These are phyloP conservation scores for Chesias legatella DNA, from an alignment of 2,888 invertebrate genomes.

Conservation along the genomic window DNA sequence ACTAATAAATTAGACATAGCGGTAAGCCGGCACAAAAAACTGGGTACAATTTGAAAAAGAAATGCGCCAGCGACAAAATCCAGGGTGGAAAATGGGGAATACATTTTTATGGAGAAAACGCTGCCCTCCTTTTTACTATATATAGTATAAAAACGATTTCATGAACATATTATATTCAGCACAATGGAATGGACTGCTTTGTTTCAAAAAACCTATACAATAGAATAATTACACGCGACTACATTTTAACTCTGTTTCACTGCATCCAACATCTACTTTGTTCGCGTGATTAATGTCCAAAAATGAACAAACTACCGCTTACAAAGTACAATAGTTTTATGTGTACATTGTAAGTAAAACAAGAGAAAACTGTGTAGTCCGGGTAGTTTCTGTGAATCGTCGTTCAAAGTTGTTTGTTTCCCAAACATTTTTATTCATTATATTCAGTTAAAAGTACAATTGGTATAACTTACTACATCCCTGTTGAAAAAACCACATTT, in stretches of 20 bases:
- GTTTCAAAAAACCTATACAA: not conserved
- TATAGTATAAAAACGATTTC: too few species aligned
- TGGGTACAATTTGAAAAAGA: too few species aligned
- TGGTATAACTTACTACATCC: too few species aligned
- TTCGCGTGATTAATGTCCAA: constrained; percentile 6
- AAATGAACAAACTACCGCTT: constrained; percentile 13
- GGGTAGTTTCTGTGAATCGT: constrained; percentile 9
- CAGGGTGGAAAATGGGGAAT: too few species aligned
- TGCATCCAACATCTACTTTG: constrained; percentile 2
- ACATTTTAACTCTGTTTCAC: not conserved
- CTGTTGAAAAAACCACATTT: too few species aligned
- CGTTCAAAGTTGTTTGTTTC: constrained; percentile 13
- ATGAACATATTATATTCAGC: too few species aligned
- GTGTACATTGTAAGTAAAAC: constrained; percentile 17
- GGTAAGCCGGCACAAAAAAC: too few species aligned
- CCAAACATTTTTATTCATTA: constrained; percentile 3
- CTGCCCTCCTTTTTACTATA: too few species aligned
- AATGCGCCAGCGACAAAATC: too few species aligned
- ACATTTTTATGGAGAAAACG: too few species aligned
- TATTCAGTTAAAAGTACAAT: not conserved
- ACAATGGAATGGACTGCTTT: too few species aligned
- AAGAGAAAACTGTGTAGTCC: constrained; percentile 1
- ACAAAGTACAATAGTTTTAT: constrained; percentile 18
- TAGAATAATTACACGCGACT: not conserved
- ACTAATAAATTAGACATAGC: too few species aligned